Evolutionary conservation across 1,140 invertebrate genomes (phyloP).

Genomic region (Hydropsyche tenuis): DNA sequence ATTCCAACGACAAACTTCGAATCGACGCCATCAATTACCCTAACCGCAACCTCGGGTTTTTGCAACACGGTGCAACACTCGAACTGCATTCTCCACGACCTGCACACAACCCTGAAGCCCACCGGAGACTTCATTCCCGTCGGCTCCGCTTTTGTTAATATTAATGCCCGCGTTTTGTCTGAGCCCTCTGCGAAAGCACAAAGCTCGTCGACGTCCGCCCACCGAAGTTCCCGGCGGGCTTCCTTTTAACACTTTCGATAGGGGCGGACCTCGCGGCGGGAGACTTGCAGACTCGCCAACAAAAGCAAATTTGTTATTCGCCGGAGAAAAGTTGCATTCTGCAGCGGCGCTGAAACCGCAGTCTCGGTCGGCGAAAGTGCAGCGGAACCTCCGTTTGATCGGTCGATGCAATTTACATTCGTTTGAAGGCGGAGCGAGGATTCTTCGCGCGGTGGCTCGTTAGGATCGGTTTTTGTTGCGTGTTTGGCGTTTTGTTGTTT

Average conservation of each 20-base stretch:
- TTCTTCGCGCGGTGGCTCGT: conserved; percentile 30
- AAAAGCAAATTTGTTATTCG: conserved; percentile 32
- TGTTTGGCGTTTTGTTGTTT: not conserved
- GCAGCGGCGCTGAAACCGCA: not conserved
- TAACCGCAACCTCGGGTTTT: no score
- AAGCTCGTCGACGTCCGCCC: no score
- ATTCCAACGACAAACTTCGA: no score
- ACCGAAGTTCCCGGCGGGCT: not conserved
- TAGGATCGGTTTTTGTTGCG: not conserved
- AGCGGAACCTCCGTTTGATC: conserved; percentile 17
- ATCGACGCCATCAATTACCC: no score
- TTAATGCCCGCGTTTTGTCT: conserved; percentile 3
- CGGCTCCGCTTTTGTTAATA: conserved; percentile 12
- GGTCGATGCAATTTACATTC: conserved; percentile 30
- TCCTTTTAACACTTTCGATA: conserved; percentile 21
- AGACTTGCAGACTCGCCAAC: conserved; percentile 13
- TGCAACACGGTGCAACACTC: no score
- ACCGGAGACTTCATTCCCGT: no score
- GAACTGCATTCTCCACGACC: no score
- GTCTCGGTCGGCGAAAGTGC: conserved; percentile 7
- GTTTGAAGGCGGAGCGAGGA: conserved; percentile 12
- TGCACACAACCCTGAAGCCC: no score
- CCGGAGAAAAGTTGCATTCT: not conserved
- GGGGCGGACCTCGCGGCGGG: not conserved
- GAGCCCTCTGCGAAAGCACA: not conserved